Base-by-base conservation (phyloP, 2,113 vertebrate genomes). In the Embiotoca jacksoni region DNA sequence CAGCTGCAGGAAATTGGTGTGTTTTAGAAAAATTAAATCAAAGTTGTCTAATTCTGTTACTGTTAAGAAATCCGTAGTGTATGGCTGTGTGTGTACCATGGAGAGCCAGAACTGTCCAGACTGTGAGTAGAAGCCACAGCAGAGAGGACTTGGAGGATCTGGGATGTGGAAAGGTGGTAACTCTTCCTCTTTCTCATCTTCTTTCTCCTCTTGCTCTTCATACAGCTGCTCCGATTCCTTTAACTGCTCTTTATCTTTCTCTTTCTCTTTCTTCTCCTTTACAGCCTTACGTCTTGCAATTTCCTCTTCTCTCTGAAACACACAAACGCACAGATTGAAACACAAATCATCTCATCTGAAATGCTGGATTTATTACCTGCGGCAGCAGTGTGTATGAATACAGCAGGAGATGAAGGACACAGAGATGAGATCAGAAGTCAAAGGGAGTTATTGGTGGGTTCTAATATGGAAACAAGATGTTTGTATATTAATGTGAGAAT, bases 101-200 rank as follows among this genome's bases (percentile, higher is more conserved):
- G 97, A 97, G 47, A 99, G 91, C 97, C 97, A 99, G 92, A 99
- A 99, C 69, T 92, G 93, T 52, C 95, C 96, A 33, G 97, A 95
- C 52, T 71, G 64, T 49, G 97, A 97, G 85, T 98, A 97, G 93
- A 99, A 98, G 10, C 97, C 97, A 78, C 96, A 98, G 52, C 93
- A 93, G 39, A 99, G 92, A 5, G 95, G 95, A 89, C 97, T 97
- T 36, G 96, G 95, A 5, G 91, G 90, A 6, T 94, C 72, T 6
- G 97, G 97, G 41, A 95, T 75, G 61, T 93, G 94, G 50, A 97
- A 72, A 14, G 91, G 6, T 0, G 96, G 96, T 32, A 97, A 82
- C 16, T 95, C 93, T 7, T 95, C 94, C 70, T 98, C 94, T 3
- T 95, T 91, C 23, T 89, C 74, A n/a, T 90, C 83, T 30, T 72